Evolutionary conservation across 2,797 vertebrate species (phyloP).

Genomic region (Propithecus perrieri): DNA sequence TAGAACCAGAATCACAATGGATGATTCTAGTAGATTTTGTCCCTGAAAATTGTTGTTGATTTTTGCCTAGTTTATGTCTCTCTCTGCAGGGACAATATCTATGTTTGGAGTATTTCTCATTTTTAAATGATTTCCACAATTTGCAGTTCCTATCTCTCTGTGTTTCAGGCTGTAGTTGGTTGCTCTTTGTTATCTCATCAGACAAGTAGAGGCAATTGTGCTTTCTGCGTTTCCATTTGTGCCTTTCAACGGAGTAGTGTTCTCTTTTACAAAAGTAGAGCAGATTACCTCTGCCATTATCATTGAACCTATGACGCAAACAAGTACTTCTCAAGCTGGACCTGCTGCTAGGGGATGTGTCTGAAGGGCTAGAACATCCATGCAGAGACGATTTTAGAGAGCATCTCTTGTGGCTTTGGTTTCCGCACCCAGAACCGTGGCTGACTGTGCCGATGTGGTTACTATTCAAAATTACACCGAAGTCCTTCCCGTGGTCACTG

Average conservation of each 20-base stretch:
- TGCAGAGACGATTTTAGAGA: constrained; percentile 78
- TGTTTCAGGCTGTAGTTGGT: constrained; percentile 57
- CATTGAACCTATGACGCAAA: constrained; percentile 56
- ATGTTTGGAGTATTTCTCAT: constrained; percentile 72
- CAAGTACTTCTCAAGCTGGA: constrained; percentile 68
- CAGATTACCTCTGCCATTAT: constrained; percentile 79
- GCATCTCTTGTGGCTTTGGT: constrained; percentile 66
- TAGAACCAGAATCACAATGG: constrained; percentile 56
- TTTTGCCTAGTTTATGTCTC: constrained; percentile 74
- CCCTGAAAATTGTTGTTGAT: constrained; percentile 57
- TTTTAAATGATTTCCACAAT: constrained; percentile 73
- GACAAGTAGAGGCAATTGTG: constrained; percentile 83
- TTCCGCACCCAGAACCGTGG: constrained; percentile 82
- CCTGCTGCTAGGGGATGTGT: constrained; percentile 66
- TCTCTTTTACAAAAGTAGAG: constrained; percentile 84
- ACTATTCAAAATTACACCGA: constrained; percentile 72
- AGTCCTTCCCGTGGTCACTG: constrained; percentile 77
- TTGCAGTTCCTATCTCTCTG: constrained; percentile 73
- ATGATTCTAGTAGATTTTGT: constrained; percentile 51
- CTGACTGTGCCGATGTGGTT: constrained; percentile 74
- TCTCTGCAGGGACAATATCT: constrained; percentile 73
- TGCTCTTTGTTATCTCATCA: constrained; percentile 35
- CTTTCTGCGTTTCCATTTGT: constrained; percentile 86
- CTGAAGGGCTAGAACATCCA: constrained; percentile 76
- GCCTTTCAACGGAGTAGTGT: constrained; percentile 76